Conservation (phyloP, 2,113 vertebrate species). For the Gambusia holbrooki region DNA sequence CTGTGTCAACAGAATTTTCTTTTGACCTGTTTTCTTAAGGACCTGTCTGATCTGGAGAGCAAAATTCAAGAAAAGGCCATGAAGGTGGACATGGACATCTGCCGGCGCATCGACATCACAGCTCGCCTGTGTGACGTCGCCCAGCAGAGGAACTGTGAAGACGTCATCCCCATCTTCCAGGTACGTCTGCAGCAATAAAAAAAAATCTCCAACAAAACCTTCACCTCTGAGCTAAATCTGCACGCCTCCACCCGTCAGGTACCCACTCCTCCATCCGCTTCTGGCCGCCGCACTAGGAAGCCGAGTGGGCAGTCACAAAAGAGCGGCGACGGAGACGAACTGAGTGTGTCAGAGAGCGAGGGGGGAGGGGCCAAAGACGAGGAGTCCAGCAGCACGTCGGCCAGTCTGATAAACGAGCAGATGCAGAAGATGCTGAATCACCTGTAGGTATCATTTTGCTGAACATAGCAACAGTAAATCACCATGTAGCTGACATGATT, state of each 20-base stretch:
- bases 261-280: conserved; percentile 75
- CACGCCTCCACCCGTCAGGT: conserved; percentile 41
- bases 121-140: conserved; percentile 93
- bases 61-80: conserved; percentile 98
- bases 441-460: conserved; percentile 82
- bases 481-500: background rate
- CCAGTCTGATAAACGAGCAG: conserved; percentile 90
- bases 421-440: conserved; percentile 97
- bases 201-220: accelerated
- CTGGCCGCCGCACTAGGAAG: conserved; percentile 61
- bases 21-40: conserved; percentile 67
- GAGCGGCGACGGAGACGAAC: conserved; percentile 66
- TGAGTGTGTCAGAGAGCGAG: conserved; percentile 68
- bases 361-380: conserved; percentile 79
- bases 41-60: conserved; percentile 90
- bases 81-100: conserved; percentile 98
- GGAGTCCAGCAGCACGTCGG: conserved; percentile 80
- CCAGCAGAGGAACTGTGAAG: conserved; percentile 94
- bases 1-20: background rate
- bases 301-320: conserved; percentile 52
- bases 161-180: conserved; percentile 93
- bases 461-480: background rate
- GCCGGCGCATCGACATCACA: conserved; percentile 94
- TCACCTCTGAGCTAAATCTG: background rate
- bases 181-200: conserved; percentile 58